A percentile compares a stretch with the other conserved stretches of the same genome.
These are phyloP conservation scores for Perognathus longimembris DNA, from an alignment of 2,113 vertebrate species.

Conservation along the genomic window DNA sequence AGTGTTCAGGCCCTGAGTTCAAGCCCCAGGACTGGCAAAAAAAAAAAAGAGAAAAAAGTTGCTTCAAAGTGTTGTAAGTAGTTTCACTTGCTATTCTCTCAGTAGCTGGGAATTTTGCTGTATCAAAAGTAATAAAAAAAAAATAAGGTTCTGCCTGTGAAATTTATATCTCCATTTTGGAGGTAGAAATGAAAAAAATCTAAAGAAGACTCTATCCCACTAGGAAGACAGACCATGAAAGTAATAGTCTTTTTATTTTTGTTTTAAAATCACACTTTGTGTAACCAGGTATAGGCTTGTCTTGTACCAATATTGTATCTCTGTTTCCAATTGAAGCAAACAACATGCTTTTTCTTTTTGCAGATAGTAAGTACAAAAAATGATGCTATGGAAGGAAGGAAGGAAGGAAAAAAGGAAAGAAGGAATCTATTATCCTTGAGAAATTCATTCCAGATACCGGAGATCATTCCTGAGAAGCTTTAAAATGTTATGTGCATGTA, in stretches of 20 bases:
- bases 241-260: neutral
- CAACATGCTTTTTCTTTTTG: neutral
- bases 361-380: slow-evolving; percentile 20
- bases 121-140: slow-evolving; percentile 25
- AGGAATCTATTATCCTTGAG: neutral
- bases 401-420: neutral
- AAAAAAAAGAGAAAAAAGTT: too few species aligned
- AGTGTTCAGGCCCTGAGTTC: too few species aligned
- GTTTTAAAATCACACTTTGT: neutral
- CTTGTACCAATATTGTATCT: neutral
- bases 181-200: slow-evolving; percentile 15
- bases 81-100: neutral
- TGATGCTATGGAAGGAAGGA: neutral
- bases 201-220: neutral
- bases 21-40: too few species aligned
- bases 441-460: neutral
- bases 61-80: neutral
- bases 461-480: neutral
- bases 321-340: neutral
- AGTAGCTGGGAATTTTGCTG: neutral
- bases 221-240: neutral
- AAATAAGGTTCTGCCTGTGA: neutral
- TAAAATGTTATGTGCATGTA: slow-evolving; percentile 3
- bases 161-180: neutral
- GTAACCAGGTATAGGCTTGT: slow-evolving; percentile 15